These are phyloP conservation scores for Tretioscincus oriximinensis DNA, from an alignment of 2,113 vertebrate species.

Conservation along the genomic window DNA sequence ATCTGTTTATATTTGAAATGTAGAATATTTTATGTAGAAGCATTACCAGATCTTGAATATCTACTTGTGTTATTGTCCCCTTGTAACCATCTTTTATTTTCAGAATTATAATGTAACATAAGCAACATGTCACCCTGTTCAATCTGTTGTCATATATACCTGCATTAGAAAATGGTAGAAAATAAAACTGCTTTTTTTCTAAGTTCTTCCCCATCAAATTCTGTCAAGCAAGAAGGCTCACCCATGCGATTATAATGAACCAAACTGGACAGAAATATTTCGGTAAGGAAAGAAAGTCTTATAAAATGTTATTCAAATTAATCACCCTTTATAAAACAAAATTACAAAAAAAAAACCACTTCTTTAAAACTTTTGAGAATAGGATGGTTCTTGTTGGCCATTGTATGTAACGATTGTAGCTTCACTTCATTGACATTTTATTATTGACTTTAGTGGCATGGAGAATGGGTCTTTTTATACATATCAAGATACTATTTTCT, in stretches of 20 bases:
- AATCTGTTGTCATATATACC: background rate
- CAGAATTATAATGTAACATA: background rate
- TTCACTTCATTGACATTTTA: conserved; percentile 11
- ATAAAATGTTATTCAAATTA: conserved; percentile 15
- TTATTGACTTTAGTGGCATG: background rate
- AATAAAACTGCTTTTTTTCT: background rate
- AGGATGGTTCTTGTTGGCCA: conserved; percentile 8
- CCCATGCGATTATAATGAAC: conserved; percentile 8
- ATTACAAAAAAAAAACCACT: conserved; percentile 3
- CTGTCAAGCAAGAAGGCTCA: background rate
- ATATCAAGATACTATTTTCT: conserved; percentile 50
- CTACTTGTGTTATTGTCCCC: background rate
- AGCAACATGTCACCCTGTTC: background rate
- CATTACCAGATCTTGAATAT: background rate
- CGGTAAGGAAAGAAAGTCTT: conserved; percentile 11
- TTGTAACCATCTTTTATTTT: background rate
- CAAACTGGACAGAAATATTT: background rate
- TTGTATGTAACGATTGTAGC: conserved; percentile 5
- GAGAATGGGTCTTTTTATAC: conserved; percentile 4
- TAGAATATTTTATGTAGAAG: background rate
- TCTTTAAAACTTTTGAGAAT: conserved; percentile 13
- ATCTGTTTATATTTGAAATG: background rate
- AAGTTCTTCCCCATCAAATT: background rate
- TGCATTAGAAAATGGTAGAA: background rate
- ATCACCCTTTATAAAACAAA: conserved; percentile 7